phyloP scores from a whole-genome alignment of 2,888 invertebrate genomes.

The Ochlodes sylvanus region DNA sequence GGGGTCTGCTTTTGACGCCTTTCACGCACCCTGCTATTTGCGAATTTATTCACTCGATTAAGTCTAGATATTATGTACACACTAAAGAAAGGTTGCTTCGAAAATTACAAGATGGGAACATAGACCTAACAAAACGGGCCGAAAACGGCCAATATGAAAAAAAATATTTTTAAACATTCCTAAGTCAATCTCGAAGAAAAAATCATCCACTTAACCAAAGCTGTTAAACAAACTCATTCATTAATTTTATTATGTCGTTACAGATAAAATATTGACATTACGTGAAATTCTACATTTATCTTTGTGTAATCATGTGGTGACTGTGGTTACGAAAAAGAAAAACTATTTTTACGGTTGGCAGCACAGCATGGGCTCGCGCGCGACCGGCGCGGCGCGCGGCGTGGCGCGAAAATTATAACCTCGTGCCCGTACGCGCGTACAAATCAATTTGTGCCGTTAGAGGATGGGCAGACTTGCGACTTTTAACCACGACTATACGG shows the following conservation, averaged over 20 bases:
- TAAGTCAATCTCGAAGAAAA: neutral
- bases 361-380: conserved; percentile 67
- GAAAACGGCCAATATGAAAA: neutral
- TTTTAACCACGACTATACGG: neutral
- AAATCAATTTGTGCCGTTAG: conserved; percentile 76
- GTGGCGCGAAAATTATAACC: conserved; percentile 81
- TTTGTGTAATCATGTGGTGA: conserved; percentile 32
- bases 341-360: conserved; percentile 53
- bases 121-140: no score
- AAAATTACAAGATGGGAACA: no score
- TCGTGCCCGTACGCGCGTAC: conserved; percentile 59
- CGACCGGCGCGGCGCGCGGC: conserved; percentile 68
- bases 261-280: conserved; percentile 23
- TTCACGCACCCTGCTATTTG: no score
- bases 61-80: no score
- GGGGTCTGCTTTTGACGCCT: no score
- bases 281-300: conserved; percentile 34
- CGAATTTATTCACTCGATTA: no score
- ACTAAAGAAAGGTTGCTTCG: no score
- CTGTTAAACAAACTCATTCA: conserved; percentile 15
- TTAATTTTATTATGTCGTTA: conserved; percentile 27
- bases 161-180: neutral
- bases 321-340: conserved; percentile 23
- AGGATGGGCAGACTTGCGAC: conserved; percentile 40
- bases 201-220: neutral